Base-by-base conservation (phyloP, 2,113 vertebrate species). In the Calyptommatus sinebrachiatus region DNA sequence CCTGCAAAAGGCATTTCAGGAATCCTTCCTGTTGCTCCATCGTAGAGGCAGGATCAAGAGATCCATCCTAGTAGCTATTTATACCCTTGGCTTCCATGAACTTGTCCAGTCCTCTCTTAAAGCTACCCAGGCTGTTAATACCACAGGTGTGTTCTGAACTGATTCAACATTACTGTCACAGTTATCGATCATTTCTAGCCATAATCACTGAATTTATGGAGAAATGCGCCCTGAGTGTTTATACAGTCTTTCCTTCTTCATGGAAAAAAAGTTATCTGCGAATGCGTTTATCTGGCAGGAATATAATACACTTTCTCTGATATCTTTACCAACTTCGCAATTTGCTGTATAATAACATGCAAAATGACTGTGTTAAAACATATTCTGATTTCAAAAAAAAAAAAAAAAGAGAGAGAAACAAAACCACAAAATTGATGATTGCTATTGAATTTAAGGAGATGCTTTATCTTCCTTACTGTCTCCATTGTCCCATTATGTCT, bases 251-350 rank as follows among this genome's bases (percentile, higher is more conserved):
- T 75, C 57, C 61, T 82, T 20, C 2, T 2, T 20, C 50, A 45
- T 83, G 31, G 76, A 21, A 65, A 77, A 84, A 41, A 41, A 41
- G 88, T 88, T 83, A 71, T 89, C 84, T 80, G 82, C 80, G 79
- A 81, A 83, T 65, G 77, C 61, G 83, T 71, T 79, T 89, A 84
- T 53, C 81, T 81, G 74, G 53, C 73, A 73, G 74, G 72, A 87
- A 46, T 86, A 5, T 82, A 78, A 77, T 81, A 60, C 29, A 16
- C n/a, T 84, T 0, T 81, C 16, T 50, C 45, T 5, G 29, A 11
- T 83, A 75, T 85, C 78, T 73, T 41, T 65, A 74, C 77, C 73
- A 66, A 29, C 76, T 67, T 81, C 79, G 41, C 85, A 87, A 22
- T 76, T 8, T 26, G 72, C 1, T 60, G 78, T 89, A 24, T 71